phyloP scores from a whole-genome alignment of 1,140 invertebrate species.

The Leptinotarsa texana region DNA sequence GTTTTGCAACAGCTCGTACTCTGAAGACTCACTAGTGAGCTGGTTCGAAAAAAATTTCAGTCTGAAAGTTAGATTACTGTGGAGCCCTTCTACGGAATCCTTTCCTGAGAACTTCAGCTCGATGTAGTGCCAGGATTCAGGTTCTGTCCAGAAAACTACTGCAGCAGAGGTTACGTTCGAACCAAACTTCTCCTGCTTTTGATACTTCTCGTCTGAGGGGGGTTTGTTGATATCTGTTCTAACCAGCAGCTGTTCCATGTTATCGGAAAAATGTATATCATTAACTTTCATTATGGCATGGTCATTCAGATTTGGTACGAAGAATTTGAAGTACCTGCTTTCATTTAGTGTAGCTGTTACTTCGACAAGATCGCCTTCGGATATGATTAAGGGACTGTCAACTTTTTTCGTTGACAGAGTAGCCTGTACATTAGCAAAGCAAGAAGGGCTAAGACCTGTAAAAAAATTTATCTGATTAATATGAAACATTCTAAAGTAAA shows the following conservation, averaged over 20 bases:
- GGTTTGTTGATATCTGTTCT: constrained; percentile 55
- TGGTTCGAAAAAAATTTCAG: constrained; percentile 32
- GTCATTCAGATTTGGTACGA: constrained; percentile 50
- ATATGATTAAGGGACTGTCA: constrained; percentile 31
- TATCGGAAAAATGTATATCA: constrained; percentile 34
- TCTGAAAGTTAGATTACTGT: constrained; percentile 30
- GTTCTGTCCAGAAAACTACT: constrained; percentile 60
- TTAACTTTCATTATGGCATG: constrained; percentile 34
- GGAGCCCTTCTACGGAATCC: constrained; percentile 1
- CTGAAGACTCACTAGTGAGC: constrained; percentile 4
- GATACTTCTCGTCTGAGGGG: constrained; percentile 53
- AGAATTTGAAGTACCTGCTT: constrained; percentile 54
- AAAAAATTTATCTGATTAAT: neutral
- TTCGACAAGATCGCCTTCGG: constrained; percentile 31
- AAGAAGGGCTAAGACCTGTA: constrained; percentile 44
- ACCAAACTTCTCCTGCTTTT: constrained; percentile 53
- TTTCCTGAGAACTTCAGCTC: constrained; percentile 50
- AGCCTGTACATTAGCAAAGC: constrained; percentile 43
- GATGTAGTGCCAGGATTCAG: constrained; percentile 63
- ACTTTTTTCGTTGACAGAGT: constrained; percentile 36
- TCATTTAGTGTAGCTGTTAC: constrained; percentile 25
- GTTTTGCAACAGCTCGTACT: constrained; percentile 26
- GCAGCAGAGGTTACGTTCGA: constrained; percentile 37
- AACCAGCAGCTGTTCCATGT: constrained; percentile 49
- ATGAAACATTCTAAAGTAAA: too few relatives aligned